Conservation (phyloP, 2,888 invertebrate species). For the Entomobrya multifasciata region DNA sequence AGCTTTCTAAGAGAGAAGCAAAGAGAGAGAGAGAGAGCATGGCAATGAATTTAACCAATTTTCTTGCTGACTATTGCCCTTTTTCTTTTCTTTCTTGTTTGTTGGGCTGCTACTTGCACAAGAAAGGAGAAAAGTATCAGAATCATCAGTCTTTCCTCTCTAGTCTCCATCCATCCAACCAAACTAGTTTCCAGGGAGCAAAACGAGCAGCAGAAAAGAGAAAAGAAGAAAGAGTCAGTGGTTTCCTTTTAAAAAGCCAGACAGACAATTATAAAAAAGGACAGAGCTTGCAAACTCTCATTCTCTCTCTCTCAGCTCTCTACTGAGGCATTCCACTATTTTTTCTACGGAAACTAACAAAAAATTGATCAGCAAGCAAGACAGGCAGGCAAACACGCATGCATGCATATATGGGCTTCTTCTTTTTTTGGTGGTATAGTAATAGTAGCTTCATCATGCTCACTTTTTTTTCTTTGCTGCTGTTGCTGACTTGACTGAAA, state of each 20-base stretch:
- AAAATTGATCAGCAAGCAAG: constrained; percentile 4
- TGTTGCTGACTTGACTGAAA: constrained; percentile 64
- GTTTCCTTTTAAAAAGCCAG: constrained; percentile 12
- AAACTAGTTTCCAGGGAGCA: too few species aligned
- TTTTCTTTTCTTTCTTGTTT: constrained; percentile 57
- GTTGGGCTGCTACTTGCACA: not conserved
- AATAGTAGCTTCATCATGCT: not conserved
- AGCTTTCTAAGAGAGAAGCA: constrained; percentile 41
- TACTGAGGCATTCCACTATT: constrained; percentile 45
- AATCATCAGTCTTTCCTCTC: constrained; percentile 78
- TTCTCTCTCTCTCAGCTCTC: constrained; percentile 14
- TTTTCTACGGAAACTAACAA: not conserved
- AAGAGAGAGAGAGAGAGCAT: constrained; percentile 10
- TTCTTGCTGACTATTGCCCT: constrained; percentile 80
- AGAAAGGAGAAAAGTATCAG: constrained; percentile 72
- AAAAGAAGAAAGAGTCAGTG: constrained; percentile 15
- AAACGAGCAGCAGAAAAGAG: not conserved
- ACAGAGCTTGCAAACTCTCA: constrained; percentile 40
- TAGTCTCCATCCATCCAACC: not conserved
- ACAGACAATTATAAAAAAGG: constrained; percentile 48
- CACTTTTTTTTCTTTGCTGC: too few species aligned
- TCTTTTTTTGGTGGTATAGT: not conserved
- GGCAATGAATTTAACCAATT: constrained; percentile 73
- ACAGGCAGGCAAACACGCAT: constrained; percentile 4
- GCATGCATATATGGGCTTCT: not conserved